A percentile compares a stretch with the other conserved stretches of the same genome.
Evolutionary conservation across 2,113 vertebrate genomes (phyloP).

Genomic region (Caretta caretta): DNA sequence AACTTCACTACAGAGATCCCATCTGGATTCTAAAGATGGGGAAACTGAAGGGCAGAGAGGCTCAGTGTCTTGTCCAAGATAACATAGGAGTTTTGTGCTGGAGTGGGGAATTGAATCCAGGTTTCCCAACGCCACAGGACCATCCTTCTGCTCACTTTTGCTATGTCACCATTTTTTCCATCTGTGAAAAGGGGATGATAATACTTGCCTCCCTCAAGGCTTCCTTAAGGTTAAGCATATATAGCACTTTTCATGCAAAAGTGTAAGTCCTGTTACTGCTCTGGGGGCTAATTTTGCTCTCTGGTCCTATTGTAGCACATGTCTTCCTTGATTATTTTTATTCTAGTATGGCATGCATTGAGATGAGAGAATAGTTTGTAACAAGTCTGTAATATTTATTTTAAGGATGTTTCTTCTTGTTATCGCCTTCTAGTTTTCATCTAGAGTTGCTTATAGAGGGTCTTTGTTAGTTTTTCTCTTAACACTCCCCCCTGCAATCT

Average conservation of each 20-base stretch:
- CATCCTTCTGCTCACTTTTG: not conserved
- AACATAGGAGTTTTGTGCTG: not conserved
- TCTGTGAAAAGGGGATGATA: not conserved
- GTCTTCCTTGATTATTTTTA: not conserved
- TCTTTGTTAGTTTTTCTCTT: not conserved
- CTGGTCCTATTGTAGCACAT: not conserved
- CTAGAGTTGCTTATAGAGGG: not conserved
- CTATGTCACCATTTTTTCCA: not conserved
- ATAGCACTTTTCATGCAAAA: not conserved
- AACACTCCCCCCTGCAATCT: not conserved
- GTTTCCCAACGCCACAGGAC: not conserved
- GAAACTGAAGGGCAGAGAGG: not conserved
- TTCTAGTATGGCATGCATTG: not conserved
- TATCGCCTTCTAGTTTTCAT: not conserved
- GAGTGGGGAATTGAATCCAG: not conserved
- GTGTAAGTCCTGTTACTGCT: not conserved
- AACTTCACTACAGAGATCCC: not conserved
- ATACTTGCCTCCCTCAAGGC: not conserved
- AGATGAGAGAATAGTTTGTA: not conserved
- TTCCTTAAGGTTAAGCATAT: not conserved
- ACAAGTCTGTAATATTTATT: not conserved
- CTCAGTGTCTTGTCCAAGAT: not conserved
- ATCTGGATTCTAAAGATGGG: not conserved
- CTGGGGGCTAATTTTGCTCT: not conserved
- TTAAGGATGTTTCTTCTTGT: not conserved